A percentile compares a stretch with the other conserved stretches of the same genome.
Evolutionary conservation across 2,888 invertebrate genomes (phyloP).

Genomic region (Seira ritae): DNA sequence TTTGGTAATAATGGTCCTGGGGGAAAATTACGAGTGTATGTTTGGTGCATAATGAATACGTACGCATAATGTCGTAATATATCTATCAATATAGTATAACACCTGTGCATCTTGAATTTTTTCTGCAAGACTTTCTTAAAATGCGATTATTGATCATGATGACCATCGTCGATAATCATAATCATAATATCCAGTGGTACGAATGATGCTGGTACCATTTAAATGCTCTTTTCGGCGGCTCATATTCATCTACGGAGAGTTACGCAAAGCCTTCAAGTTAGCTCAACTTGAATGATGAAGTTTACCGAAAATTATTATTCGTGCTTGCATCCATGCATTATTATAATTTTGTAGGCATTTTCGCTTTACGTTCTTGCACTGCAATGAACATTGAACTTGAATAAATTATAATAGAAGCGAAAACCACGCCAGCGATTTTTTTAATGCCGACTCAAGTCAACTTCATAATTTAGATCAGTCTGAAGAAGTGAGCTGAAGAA

Average conservation of each 20-base stretch:
- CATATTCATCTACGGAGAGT: background rate
- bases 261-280: background rate
- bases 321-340: background rate
- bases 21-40: background rate
- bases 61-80: conserved; percentile 36
- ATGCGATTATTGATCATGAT: conserved; percentile 47
- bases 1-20: background rate
- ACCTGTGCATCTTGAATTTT: background rate
- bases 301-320: conserved; percentile 10
- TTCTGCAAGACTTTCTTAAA: conserved; percentile 48
- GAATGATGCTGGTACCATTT: background rate
- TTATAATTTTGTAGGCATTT: conserved; percentile 18
- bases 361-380: background rate
- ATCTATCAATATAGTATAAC: conserved; percentile 49
- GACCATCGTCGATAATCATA: too few relatives aligned
- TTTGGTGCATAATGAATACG: conserved; percentile 3
- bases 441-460: background rate
- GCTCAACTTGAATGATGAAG: conserved; percentile 12
- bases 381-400: background rate
- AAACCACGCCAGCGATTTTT: background rate
- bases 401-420: background rate
- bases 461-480: conserved; percentile 9
- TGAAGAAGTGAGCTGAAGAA: background rate
- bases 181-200: too few relatives aligned
- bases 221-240: background rate